A percentile compares a stretch with the other conserved stretches of the same genome.
These are phyloP conservation scores for Xiphophorus maculatus DNA, from an alignment of 2,113 vertebrate species.

Conservation along the genomic window DNA sequence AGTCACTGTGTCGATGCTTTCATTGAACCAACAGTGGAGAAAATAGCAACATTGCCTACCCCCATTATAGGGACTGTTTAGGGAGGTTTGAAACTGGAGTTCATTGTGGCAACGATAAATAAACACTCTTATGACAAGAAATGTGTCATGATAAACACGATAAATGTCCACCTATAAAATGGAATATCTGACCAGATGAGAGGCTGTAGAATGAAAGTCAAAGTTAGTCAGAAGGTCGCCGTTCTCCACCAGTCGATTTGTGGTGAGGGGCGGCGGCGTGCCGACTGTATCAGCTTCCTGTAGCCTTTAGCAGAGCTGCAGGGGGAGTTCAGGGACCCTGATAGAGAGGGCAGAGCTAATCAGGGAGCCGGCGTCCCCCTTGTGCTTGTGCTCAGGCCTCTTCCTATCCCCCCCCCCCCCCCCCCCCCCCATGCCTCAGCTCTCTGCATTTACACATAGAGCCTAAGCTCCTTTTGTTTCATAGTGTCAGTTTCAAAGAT, in stretches of 20 bases:
- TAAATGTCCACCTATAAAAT: too few species aligned
- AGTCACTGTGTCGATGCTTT: too few species aligned
- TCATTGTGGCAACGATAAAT: too few species aligned
- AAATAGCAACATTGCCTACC: too few species aligned
- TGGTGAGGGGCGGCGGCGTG: constrained; percentile 38
- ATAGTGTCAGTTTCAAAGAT: constrained; percentile 76
- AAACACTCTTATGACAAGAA: too few species aligned
- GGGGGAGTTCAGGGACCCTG: constrained; percentile 54
- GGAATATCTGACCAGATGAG: constrained; percentile 21
- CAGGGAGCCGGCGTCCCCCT: constrained; percentile 59
- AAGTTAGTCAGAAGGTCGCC: constrained; percentile 29
- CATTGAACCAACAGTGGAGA: too few species aligned
- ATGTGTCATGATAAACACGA: too few species aligned
- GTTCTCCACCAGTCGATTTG: constrained; percentile 46
- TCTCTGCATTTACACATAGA: constrained; percentile 43
- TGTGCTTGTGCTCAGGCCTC: constrained; percentile 28
- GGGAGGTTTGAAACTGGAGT: too few species aligned
- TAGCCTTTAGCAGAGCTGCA: constrained; percentile 36
- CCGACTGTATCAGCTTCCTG: constrained; percentile 35
- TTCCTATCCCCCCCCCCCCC: constrained; percentile 30
- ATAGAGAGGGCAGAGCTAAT: constrained; percentile 66
- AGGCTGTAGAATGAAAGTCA: constrained; percentile 32
- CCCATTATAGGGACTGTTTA: too few species aligned
- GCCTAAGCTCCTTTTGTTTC: constrained; percentile 76
- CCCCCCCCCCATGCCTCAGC: constrained; percentile 5